These are phyloP conservation scores for Steatornis caripensis DNA, from an alignment of 2,113 vertebrate genomes.

Conservation along the genomic window DNA sequence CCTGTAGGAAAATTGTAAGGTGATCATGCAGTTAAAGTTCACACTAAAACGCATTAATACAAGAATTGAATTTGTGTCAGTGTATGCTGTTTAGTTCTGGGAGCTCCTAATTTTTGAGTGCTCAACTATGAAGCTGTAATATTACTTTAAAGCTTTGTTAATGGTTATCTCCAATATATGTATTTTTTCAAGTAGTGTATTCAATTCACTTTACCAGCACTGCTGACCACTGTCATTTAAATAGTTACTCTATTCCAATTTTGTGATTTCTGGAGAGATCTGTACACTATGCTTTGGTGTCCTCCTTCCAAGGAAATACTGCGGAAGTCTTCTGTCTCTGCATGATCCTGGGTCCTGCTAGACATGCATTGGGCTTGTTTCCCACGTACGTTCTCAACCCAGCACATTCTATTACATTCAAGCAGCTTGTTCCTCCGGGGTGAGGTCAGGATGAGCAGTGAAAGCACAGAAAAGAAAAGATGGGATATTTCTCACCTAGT, in stretches of 20 bases:
- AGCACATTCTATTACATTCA: not conserved
- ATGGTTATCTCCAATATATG: not conserved
- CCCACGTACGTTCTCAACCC: not conserved
- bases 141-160: not conserved
- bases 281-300: not conserved
- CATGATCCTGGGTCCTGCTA: not conserved
- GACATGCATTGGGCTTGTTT: not conserved
- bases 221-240: not conserved
- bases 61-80: not conserved
- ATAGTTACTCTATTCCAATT: not conserved
- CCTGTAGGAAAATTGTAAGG: not conserved
- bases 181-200: not conserved
- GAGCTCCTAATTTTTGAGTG: not conserved
- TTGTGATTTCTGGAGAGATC: not conserved
- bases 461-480: not conserved
- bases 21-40: not conserved
- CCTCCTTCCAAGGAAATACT: not conserved
- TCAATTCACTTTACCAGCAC: not conserved
- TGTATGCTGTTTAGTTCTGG: not conserved
- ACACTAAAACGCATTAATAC: not conserved
- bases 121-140: not conserved
- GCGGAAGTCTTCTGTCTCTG: not conserved
- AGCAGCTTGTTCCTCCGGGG: not conserved
- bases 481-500: not conserved
- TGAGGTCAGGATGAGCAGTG: not conserved